These are phyloP conservation scores for Dicyrtoma fusca DNA, from an alignment of 2,888 invertebrate genomes.

Conservation along the genomic window DNA sequence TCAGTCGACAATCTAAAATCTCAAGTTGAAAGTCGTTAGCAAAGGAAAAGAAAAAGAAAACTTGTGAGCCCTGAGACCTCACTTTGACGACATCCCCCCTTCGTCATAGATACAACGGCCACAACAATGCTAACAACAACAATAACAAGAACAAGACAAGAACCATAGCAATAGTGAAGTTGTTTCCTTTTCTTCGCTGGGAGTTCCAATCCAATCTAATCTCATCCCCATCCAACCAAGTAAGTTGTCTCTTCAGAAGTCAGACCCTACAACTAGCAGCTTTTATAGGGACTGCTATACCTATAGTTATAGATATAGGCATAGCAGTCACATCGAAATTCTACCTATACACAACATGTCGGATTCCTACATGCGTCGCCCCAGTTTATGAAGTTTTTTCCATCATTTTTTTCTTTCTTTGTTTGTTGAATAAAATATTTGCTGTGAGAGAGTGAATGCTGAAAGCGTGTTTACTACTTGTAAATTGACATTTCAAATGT, in stretches of 20 bases:
- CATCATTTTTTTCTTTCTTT: not conserved
- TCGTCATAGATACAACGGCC: conserved; percentile 14
- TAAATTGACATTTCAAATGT: too few species aligned
- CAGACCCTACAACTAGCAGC: too few species aligned
- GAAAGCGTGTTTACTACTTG: not conserved
- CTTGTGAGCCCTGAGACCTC: conserved; percentile 11
- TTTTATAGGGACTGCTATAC: too few species aligned
- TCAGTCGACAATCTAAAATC: conserved; percentile 8
- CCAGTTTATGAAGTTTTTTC: conserved; percentile 21
- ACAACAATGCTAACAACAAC: conserved; percentile 18
- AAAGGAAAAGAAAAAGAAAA: not conserved
- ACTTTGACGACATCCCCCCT: conserved; percentile 28
- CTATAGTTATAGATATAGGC: too few species aligned
- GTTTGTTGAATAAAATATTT: conserved; percentile 21
- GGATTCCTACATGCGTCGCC: conserved; percentile 30
- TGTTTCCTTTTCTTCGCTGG: not conserved
- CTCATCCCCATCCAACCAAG: conserved; percentile 8
- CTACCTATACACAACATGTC: too few species aligned
- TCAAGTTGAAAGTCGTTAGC: conserved; percentile 13
- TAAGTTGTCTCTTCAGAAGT: conserved; percentile 31
- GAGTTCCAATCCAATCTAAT: conserved; percentile 10
- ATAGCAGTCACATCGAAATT: too few species aligned
- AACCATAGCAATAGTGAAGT: too few species aligned
- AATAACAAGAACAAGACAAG: too few species aligned
- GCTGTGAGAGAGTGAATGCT: conserved; percentile 4